phyloP scores from a whole-genome alignment of 2,113 vertebrate genomes.

The Mormyrus lacerda region DNA sequence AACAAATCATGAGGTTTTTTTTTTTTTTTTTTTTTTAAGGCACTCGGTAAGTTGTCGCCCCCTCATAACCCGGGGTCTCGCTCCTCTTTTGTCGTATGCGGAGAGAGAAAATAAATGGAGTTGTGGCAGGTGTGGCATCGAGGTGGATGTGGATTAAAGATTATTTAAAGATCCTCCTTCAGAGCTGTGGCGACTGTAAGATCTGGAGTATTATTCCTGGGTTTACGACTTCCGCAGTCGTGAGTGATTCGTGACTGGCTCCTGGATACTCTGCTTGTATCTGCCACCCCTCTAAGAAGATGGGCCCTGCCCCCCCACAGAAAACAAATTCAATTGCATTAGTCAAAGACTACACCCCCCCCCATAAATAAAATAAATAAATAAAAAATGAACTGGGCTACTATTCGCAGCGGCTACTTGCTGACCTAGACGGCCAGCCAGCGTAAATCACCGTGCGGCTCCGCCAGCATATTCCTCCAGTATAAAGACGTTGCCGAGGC shows the following conservation, averaged over 20 bases:
- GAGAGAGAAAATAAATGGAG: background rate
- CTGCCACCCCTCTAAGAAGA: background rate
- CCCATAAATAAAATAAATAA: background rate
- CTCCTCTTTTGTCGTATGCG: background rate
- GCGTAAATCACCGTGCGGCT: background rate
- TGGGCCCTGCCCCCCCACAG: background rate
- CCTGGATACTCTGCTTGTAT: background rate
- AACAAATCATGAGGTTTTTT: background rate
- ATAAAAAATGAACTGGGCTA: background rate
- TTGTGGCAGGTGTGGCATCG: background rate
- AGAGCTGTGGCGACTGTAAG: background rate
- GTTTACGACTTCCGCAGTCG: background rate
- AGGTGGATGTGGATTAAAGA: slow-evolving; percentile 14
- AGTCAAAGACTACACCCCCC: background rate
- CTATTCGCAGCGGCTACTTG: background rate
- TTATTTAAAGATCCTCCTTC: slow-evolving; percentile 15
- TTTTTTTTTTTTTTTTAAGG: background rate
- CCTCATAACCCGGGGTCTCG: background rate
- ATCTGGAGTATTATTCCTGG: background rate
- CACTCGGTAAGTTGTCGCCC: background rate
- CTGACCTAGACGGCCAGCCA: background rate
- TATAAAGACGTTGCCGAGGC: slow-evolving; percentile 36
- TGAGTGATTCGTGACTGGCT: background rate
- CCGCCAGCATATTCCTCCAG: slow-evolving; percentile 27
- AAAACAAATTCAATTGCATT: background rate